phyloP scores from a whole-genome alignment of 2,113 vertebrate species.

The Catagonus wagneri region DNA sequence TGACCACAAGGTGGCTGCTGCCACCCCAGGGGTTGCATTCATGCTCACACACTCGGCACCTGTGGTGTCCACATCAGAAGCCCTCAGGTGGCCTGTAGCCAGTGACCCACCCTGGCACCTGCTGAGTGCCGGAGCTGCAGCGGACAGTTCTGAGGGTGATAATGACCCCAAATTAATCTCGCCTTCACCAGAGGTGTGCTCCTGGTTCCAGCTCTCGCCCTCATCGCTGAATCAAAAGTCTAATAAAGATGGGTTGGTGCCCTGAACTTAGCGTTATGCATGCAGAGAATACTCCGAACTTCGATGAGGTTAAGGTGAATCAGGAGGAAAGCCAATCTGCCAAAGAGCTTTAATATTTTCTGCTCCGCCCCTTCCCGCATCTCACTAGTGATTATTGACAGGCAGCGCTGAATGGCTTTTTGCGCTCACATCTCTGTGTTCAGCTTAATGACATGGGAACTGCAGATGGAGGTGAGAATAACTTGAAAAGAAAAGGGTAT shows the following conservation, averaged over 20 bases:
- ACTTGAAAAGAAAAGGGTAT: constrained; percentile 68
- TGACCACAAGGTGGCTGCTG: not conserved
- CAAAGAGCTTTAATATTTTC: not conserved
- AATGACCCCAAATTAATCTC: not conserved
- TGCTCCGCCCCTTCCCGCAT: too few relatives aligned
- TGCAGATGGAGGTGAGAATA: constrained; percentile 43
- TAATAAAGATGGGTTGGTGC: fast-evolving
- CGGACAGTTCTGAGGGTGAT: not conserved
- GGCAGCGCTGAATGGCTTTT: not conserved
- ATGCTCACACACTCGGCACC: fast-evolving
- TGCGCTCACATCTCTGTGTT: not conserved
- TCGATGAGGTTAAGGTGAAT: not conserved
- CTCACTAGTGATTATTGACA: not conserved
- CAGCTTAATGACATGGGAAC: not conserved
- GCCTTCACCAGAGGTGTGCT: fast-evolving
- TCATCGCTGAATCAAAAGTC: too few relatives aligned
- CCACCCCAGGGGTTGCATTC: not conserved
- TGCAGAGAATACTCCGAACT: not conserved
- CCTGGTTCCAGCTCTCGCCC: not conserved
- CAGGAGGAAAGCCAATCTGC: not conserved
- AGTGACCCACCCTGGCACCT: fast-evolving
- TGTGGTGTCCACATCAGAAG: not conserved
- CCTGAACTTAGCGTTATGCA: fast-evolving
- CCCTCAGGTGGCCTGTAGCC: fast-evolving
- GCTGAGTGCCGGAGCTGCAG: not conserved